Base-by-base conservation (phyloP, 2,888 invertebrate species). In the Pelosia muscerda region DNA sequence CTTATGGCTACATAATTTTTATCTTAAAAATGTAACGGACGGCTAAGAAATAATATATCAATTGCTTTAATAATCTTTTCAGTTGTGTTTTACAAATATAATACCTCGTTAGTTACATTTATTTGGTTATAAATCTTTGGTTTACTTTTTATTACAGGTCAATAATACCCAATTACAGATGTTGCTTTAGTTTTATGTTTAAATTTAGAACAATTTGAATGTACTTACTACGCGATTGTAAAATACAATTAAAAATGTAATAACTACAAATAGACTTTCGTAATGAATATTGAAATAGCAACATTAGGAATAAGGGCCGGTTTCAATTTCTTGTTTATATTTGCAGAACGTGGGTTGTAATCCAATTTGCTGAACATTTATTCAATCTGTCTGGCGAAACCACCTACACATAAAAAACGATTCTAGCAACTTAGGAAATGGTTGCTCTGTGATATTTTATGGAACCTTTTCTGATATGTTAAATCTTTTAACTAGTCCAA, bases 351-450 rank as follows among this genome's bases (percentile, higher is more conserved):
- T 64, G 19, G 68, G 61, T 65, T 65, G 69, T 76, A 76, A 79
- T 78, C 74, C 69, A 78, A 78, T 80, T 78, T 79, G 72, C 66
- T 77, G 74, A 71, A 63, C 66, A 71, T 69, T 74, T 76, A 72
- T 74, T 76, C 68, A 71, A 70, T 66, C 65, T 76, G 78, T 72
- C 64, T n/a, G 13, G 2, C 13, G n/a, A 28, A 53, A 55, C 55
- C 25, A 23, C 22, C 22, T 54, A 54, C 53, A 54, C 23, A 2
- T 23, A 54, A 54, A 22, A 6, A 22, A 54, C n/a, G 0, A 54
- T 22, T 10, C 10, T 54, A 22, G 6, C 15, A 19, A 54, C 22
- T 23, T 13, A 23, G 22, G n/a, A 49, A 49, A n/a, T n/a, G 8
- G 49, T 8, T n/a, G 49, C 2, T n/a, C 9, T 49, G 2, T n/a